Percentiles rank a stretch among this genome's conserved stretches.
phyloP scores from a whole-genome alignment of 2,888 invertebrate species.

The Epinotia bilunana region DNA sequence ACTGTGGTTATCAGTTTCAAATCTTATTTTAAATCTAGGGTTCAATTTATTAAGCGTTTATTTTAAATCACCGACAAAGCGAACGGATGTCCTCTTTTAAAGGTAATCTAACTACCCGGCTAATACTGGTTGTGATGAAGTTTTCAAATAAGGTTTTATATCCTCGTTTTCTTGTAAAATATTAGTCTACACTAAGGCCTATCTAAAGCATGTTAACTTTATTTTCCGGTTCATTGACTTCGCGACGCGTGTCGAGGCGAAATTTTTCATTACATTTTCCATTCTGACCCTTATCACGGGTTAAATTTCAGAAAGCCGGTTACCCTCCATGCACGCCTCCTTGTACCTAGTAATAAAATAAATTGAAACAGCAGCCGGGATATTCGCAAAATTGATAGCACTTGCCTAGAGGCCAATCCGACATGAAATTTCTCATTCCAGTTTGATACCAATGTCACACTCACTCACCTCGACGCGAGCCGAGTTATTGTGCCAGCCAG shows the following conservation, averaged over 20 bases:
- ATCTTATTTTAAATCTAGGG: too few species aligned
- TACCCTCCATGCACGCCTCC: slow-evolving; percentile 22
- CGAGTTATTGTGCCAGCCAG: too few species aligned
- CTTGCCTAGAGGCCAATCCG: slow-evolving; percentile 3
- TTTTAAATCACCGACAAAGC: not conserved
- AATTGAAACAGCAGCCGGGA: slow-evolving; percentile 37
- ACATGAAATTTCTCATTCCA: not conserved
- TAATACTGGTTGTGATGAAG: not conserved
- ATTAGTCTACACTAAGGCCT: not conserved
- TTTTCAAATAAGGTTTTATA: not conserved
- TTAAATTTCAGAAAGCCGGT: slow-evolving; percentile 36
- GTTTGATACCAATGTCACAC: too few species aligned
- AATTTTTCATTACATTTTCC: slow-evolving; percentile 38
- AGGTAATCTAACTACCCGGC: not conserved
- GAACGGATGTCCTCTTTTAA: not conserved
- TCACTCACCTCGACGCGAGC: too few species aligned
- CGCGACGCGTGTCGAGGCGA: slow-evolving; percentile 11
- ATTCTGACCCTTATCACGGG: slow-evolving; percentile 39
- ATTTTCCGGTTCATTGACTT: slow-evolving; percentile 31
- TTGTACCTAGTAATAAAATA: slow-evolving; percentile 39
- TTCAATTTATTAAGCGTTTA: too few species aligned
- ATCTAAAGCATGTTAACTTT: slow-evolving; percentile 6
- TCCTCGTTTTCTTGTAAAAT: not conserved
- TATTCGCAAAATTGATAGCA: slow-evolving; percentile 42
- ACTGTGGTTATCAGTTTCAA: too few species aligned